phyloP scores from a whole-genome alignment of 2,888 invertebrate species.

The Sussaba pulchella region DNA sequence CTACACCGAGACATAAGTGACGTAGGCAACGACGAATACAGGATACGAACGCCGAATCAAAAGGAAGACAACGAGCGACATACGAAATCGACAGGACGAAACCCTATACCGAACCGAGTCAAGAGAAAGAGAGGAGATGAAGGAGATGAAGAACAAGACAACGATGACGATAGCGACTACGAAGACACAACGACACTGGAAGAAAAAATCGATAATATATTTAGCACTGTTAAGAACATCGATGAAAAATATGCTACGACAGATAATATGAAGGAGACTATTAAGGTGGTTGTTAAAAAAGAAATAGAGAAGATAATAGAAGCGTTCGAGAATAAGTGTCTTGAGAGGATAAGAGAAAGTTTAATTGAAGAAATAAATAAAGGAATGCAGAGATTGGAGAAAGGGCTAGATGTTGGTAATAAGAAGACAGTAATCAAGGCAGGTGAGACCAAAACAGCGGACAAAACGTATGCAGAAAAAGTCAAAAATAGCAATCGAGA shows the following conservation, averaged over 20 bases:
- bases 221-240: not conserved
- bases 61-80: not conserved
- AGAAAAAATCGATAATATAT: conserved; percentile 12
- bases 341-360: not conserved
- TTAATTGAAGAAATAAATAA: not conserved
- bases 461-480: conserved; percentile 29
- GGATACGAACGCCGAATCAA: not conserved
- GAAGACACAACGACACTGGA: not conserved
- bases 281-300: conserved; percentile 2
- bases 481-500: conserved; percentile 39
- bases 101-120: not conserved
- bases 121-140: not conserved
- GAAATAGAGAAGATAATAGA: conserved; percentile 2
- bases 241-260: not conserved
- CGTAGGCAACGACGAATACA: not conserved
- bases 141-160: too few species aligned
- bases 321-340: not conserved
- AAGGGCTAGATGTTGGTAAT: not conserved
- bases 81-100: not conserved
- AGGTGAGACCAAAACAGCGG: not conserved
- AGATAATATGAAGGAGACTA: not conserved
- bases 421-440: too few species aligned
- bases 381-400: not conserved
- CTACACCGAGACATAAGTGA: not conserved
- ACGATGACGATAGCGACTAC: not conserved